Evolutionary conservation across 2,113 vertebrate genomes (phyloP).

Genomic region (Gopherus evgoodei): DNA sequence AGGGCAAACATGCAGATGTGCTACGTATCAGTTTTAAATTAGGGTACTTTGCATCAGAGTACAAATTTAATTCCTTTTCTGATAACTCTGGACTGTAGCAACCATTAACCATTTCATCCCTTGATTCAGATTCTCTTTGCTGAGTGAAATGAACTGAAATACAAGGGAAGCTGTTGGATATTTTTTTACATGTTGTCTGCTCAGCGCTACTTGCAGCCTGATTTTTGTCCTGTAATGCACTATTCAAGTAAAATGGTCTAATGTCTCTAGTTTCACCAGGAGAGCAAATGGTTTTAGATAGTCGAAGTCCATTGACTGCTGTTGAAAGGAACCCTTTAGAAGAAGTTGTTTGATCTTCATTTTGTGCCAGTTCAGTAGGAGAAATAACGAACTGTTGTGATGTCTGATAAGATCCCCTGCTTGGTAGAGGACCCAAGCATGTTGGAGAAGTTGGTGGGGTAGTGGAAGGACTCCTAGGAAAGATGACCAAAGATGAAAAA

Average conservation of each 20-base stretch:
- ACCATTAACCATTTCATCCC: slow-evolving; percentile 70
- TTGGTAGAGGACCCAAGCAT: slow-evolving; percentile 74
- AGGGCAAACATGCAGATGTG: slow-evolving; percentile 78
- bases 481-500: slow-evolving; percentile 95
- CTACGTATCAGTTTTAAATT: slow-evolving; percentile 81
- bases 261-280: slow-evolving; percentile 81
- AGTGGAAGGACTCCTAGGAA: slow-evolving; percentile 89
- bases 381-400: slow-evolving; percentile 82
- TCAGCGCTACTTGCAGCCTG: slow-evolving; percentile 42
- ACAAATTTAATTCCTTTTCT: slow-evolving; percentile 47
- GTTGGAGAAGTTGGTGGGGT: slow-evolving; percentile 91
- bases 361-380: slow-evolving; percentile 74
- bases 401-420: slow-evolving; percentile 80
- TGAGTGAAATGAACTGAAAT: slow-evolving; percentile 85
- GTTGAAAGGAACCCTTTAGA: slow-evolving; percentile 84
- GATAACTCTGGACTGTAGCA: slow-evolving; percentile 67
- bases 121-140: slow-evolving; percentile 73
- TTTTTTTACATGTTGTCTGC: slow-evolving; percentile 69
- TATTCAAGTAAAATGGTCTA: slow-evolving; percentile 82
- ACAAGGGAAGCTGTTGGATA: slow-evolving; percentile 78
- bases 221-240: slow-evolving; percentile 77
- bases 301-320: slow-evolving; percentile 83
- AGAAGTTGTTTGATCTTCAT: slow-evolving; percentile 71
- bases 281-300: slow-evolving; percentile 80
- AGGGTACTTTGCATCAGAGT: slow-evolving; percentile 53